A percentile compares a stretch with the other conserved stretches of the same genome.
Conservation (phyloP, 2,113 vertebrate species). For the Sinocyclocheilus maitianheensis region DNA sequence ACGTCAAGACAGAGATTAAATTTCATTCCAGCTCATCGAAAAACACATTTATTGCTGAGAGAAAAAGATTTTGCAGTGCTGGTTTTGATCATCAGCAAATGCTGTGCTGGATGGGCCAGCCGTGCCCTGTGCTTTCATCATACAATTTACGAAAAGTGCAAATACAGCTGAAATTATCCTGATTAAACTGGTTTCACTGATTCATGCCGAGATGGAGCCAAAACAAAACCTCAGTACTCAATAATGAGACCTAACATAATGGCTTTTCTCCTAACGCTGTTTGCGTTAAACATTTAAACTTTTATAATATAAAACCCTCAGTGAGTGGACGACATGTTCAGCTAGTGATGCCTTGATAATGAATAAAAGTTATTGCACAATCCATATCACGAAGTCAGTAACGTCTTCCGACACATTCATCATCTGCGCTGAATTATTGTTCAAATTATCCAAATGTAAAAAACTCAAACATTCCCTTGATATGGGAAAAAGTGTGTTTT, state of each 20-base stretch:
- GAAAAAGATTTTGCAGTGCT: not conserved
- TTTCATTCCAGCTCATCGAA: not conserved
- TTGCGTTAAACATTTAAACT: conserved; percentile 1
- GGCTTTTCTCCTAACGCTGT: conserved; percentile 41
- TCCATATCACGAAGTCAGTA: conserved; percentile 29
- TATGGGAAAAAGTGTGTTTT: not conserved
- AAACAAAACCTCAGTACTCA: not conserved
- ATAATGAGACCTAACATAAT: not conserved
- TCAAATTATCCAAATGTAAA: not conserved
- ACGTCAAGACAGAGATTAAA: conserved; percentile 40
- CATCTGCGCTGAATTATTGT: not conserved
- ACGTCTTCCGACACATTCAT: conserved; percentile 9
- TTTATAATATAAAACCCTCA: conserved; percentile 15
- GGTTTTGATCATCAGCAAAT: conserved; percentile 5
- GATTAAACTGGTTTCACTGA: not conserved
- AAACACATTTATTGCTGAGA: conserved; percentile 32
- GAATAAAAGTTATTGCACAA: conserved; percentile 44
- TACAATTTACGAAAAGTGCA: not conserved
- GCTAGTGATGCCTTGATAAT: not conserved
- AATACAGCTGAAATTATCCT: not conserved
- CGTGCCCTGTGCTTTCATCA: not conserved
- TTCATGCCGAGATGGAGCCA: not conserved
- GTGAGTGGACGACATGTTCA: not conserved
- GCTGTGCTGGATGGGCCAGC: not conserved
- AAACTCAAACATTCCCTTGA: not conserved